These are phyloP conservation scores for Tortricodes alternella DNA, from an alignment of 2,888 invertebrate genomes.

Conservation along the genomic window DNA sequence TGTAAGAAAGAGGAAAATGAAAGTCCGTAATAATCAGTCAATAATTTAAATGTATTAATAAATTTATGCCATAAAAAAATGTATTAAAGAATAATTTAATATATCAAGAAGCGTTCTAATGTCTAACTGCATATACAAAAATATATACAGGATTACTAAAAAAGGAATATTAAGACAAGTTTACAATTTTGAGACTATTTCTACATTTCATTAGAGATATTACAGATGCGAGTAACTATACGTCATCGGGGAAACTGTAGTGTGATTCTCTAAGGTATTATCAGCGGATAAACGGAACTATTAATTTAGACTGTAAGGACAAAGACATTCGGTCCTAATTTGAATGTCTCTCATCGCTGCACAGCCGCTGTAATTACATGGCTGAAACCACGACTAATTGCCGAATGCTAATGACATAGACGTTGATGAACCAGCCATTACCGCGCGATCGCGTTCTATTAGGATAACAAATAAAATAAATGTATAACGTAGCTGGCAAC, in stretches of 20 bases:
- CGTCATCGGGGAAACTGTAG: background rate
- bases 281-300: background rate
- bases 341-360: too few relatives aligned
- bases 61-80: conserved; percentile 58
- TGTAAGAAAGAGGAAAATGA: too few relatives aligned
- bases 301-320: too few relatives aligned
- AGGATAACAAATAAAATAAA: too few relatives aligned
- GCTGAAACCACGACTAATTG: too few relatives aligned
- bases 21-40: conserved; percentile 53
- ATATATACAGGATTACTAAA: conserved; percentile 41
- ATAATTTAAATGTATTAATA: conserved; percentile 69
- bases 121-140: conserved; percentile 55
- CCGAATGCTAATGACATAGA: too few relatives aligned
- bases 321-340: too few relatives aligned
- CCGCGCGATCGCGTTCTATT: too few relatives aligned
- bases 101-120: conserved; percentile 67
- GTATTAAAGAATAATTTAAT: conserved; percentile 38
- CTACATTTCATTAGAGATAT: conserved; percentile 6
- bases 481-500: too few relatives aligned
- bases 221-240: background rate
- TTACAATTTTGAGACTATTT: conserved; percentile 8
- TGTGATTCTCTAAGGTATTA: background rate
- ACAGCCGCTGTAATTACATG: too few relatives aligned
- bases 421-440: too few relatives aligned
- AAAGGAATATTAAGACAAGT: conserved; percentile 8